Conservation (phyloP, 2,888 invertebrate species). For the Sisyra terminalis region DNA sequence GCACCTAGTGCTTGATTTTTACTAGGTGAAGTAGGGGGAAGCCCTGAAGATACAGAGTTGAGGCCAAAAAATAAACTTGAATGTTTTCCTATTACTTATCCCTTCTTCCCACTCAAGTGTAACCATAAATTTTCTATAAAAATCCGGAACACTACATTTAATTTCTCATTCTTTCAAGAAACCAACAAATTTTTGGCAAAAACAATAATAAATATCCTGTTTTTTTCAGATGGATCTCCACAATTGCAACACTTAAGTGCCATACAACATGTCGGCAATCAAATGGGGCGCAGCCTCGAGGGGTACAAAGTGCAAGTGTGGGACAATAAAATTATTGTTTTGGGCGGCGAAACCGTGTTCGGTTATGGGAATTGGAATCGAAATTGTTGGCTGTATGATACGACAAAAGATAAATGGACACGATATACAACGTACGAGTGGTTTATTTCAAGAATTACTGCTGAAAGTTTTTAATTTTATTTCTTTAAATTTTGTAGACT, state of each 20-base stretch:
- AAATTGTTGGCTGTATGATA: constrained; percentile 22
- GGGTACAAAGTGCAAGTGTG: constrained; percentile 20
- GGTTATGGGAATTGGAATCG: constrained; percentile 23
- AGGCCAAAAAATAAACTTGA: too few species aligned
- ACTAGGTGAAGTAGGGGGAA: too few species aligned
- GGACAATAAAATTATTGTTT: constrained; percentile 21
- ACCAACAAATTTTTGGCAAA: too few species aligned
- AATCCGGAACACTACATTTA: too few species aligned
- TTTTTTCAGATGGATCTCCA: neutral
- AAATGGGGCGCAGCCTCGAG: constrained; percentile 11
- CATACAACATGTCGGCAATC: constrained; percentile 4
- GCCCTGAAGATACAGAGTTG: too few species aligned
- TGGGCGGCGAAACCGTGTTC: constrained; percentile 22
- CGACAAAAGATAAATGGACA: constrained; percentile 20
- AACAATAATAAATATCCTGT: neutral
- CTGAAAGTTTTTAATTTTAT: too few species aligned
- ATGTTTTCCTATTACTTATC: too few species aligned
- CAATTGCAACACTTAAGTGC: constrained; percentile 1
- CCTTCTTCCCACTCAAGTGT: too few species aligned
- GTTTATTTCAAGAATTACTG: neutral
- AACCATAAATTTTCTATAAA: too few species aligned
- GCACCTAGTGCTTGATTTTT: too few species aligned
- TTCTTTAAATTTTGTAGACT: constrained; percentile 14
- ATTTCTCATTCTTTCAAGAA: too few species aligned
- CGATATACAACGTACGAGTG: constrained; percentile 17